Conservation (phyloP, 2,113 vertebrate species). For the Thermophis baileyi region DNA sequence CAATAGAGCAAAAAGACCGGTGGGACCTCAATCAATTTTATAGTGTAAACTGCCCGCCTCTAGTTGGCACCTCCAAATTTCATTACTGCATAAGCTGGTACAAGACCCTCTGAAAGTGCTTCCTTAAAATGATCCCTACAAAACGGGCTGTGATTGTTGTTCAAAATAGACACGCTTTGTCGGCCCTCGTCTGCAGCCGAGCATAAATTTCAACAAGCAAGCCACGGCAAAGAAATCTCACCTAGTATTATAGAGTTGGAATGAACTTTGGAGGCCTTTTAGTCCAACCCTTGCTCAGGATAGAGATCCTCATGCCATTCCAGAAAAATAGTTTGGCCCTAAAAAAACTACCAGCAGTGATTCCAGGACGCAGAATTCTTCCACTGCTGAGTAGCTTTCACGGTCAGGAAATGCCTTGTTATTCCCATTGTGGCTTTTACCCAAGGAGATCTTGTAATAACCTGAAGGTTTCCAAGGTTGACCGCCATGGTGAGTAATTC, state of each 20-base stretch:
- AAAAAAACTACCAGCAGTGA: neutral
- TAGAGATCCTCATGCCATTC: neutral
- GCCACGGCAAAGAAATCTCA: neutral
- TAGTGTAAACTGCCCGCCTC: neutral
- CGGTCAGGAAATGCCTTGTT: neutral
- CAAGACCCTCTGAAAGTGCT: neutral
- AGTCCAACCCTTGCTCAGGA: neutral
- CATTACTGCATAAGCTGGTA: neutral
- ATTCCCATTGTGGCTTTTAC: neutral
- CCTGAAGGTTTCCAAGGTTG: neutral
- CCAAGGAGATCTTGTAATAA: neutral
- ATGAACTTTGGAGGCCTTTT: neutral
- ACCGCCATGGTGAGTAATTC: neutral
- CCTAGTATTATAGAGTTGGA: neutral
- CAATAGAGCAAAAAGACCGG: neutral
- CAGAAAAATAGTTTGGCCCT: neutral
- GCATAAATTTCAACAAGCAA: neutral
- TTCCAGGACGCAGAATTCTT: neutral
- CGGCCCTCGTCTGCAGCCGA: neutral
- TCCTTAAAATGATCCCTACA: neutral
- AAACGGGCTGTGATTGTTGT: neutral
- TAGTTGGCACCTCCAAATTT: neutral
- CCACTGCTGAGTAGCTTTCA: neutral
- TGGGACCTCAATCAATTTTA: neutral
- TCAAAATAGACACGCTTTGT: neutral